Percentiles rank a stretch among this genome's conserved stretches.
These are phyloP conservation scores for Pollenia amentaria DNA, from an alignment of 2,888 invertebrate species.

Conservation along the genomic window DNA sequence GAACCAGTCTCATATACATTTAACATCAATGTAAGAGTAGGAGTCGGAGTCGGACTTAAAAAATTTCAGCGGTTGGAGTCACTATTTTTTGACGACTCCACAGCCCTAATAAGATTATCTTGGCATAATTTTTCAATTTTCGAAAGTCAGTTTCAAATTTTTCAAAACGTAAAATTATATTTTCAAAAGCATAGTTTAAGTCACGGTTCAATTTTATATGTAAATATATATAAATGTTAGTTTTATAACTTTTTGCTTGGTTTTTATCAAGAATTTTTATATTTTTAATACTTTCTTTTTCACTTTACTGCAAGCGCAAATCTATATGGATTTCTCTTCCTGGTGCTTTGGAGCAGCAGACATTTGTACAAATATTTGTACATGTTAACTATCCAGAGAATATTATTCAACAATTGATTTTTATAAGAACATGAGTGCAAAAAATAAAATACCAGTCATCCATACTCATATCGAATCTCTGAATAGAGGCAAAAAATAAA, in stretches of 20 bases:
- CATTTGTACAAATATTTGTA: constrained; percentile 67
- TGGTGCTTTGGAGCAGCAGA: constrained; percentile 44
- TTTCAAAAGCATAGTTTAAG: too few species aligned
- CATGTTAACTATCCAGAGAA: constrained; percentile 67
- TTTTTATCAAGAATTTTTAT: not conserved
- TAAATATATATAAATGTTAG: too few species aligned
- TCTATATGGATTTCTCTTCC: not conserved
- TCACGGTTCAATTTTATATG: too few species aligned
- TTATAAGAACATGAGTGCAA: constrained; percentile 46
- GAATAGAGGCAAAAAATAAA: constrained; percentile 17
- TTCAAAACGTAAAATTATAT: too few species aligned
- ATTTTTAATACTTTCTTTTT: constrained; percentile 2
- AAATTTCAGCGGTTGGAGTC: too few species aligned
- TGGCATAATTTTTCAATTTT: too few species aligned
- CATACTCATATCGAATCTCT: constrained; percentile 36
- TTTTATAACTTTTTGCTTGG: not conserved
- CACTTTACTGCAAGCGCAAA: not conserved
- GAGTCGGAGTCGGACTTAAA: too few species aligned
- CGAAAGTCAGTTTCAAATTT: too few species aligned
- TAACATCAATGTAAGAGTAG: too few species aligned
- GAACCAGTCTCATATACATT: too few species aligned
- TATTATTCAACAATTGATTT: constrained; percentile 67
- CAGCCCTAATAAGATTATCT: too few species aligned
- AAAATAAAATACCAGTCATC: constrained; percentile 10
- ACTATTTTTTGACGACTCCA: too few species aligned